Percentiles rank a stretch among this genome's conserved stretches.
Evolutionary conservation across 1,140 invertebrate species (phyloP).

Genomic region (Monomorium pharaonis): DNA sequence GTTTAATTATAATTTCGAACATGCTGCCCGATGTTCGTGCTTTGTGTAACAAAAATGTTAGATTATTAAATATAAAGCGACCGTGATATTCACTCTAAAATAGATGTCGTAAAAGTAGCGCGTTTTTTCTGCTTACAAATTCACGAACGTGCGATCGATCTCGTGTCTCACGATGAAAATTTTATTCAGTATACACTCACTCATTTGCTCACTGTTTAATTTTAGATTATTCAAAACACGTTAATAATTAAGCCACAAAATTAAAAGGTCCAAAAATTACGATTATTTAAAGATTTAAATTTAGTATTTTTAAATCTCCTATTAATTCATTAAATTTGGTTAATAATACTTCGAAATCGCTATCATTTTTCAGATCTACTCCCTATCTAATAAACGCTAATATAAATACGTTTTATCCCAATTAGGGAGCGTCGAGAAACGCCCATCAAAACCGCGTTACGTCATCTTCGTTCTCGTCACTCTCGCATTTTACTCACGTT

Average conservation of each 20-base stretch:
- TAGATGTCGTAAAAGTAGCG: neutral
- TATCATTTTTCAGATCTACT: neutral
- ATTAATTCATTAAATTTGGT: neutral
- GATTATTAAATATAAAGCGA: neutral
- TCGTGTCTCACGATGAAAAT: neutral
- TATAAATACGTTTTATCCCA: neutral
- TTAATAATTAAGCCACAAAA: conserved; percentile 2
- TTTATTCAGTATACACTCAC: neutral
- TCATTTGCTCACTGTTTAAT: conserved; percentile 1
- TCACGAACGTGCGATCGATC: neutral
- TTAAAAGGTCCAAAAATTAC: neutral
- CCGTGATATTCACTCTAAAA: neutral
- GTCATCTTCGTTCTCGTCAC: neutral
- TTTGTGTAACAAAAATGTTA: conserved; percentile 6
- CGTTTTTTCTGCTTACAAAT: neutral
- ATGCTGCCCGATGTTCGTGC: neutral
- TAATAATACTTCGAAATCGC: neutral
- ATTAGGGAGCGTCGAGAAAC: conserved; percentile 3
- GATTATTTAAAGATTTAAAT: conserved; percentile 5
- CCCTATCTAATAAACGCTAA: neutral
- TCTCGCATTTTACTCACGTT: conserved; percentile 4
- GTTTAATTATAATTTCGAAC: neutral
- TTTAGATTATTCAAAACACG: neutral
- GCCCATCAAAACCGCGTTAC: neutral
- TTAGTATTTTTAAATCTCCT: neutral